Percentiles rank a stretch among this genome's conserved stretches.
These are phyloP conservation scores for Phyllotreta cruciferae DNA, from an alignment of 2,888 invertebrate species.

Conservation along the genomic window DNA sequence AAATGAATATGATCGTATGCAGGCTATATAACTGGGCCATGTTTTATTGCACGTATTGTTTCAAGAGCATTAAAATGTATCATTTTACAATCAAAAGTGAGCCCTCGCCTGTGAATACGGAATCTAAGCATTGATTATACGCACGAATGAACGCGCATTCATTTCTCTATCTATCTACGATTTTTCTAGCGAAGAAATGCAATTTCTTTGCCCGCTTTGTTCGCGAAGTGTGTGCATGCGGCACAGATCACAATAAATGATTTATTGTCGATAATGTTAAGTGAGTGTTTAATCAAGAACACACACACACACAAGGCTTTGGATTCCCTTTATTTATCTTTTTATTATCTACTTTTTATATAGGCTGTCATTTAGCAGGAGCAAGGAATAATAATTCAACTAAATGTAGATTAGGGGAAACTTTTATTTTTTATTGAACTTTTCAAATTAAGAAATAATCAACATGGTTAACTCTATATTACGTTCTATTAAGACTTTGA, in stretches of 20 bases:
- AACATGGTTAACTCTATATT: no score
- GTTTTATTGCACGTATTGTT: slow-evolving; percentile 53
- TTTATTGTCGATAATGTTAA: neutral
- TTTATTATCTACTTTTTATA: no score
- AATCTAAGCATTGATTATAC: slow-evolving; percentile 56
- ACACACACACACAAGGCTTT: no score
- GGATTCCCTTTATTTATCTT: no score
- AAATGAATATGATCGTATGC: slow-evolving; percentile 36
- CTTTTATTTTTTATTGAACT: no score
- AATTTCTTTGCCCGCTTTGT: slow-evolving; percentile 15
- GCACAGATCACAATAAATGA: no score
- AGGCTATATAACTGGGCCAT: slow-evolving; percentile 46
- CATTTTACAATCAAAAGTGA: slow-evolving; percentile 55
- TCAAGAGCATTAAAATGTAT: slow-evolving; percentile 55
- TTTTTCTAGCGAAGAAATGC: slow-evolving; percentile 22
- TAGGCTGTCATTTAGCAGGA: no score
- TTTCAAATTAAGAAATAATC: no score
- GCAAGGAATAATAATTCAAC: no score
- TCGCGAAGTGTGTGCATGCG: neutral
- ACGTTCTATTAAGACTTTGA: no score
- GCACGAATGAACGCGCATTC: slow-evolving; percentile 52
- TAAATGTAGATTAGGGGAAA: no score
- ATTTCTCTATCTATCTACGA: slow-evolving; percentile 26
- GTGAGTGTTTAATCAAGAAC: no score
- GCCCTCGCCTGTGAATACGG: slow-evolving; percentile 51